Percentiles rank a stretch among this genome's conserved stretches.
Evolutionary conservation across 2,797 vertebrate genomes (phyloP).

Genomic region (Callimico goeldii): DNA sequence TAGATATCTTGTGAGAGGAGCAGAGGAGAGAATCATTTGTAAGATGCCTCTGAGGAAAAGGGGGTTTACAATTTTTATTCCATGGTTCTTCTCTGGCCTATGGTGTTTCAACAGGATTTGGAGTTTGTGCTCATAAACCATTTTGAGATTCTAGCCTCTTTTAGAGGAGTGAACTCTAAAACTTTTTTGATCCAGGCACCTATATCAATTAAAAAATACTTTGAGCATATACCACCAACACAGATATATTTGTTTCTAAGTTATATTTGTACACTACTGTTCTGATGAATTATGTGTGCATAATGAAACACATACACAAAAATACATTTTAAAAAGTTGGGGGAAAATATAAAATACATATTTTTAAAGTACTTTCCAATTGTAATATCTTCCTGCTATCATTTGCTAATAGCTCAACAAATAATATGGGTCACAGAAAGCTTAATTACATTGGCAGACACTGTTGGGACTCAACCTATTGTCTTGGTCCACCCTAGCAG

Average conservation of each 20-base stretch:
- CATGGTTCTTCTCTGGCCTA: not conserved
- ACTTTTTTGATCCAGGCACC: not conserved
- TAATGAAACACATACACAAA: not conserved
- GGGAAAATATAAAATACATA: not conserved
- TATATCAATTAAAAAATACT: constrained; percentile 43
- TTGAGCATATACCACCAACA: not conserved
- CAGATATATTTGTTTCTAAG: constrained; percentile 18
- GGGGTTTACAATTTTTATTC: not conserved
- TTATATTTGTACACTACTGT: not conserved
- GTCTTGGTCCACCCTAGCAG: not conserved
- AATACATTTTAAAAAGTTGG: not conserved
- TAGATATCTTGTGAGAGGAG: not conserved
- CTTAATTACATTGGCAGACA: not conserved
- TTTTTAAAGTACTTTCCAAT: constrained; percentile 1
- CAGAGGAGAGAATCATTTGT: not conserved
- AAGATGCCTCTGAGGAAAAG: not conserved
- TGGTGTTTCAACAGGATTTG: not conserved
- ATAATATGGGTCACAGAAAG: not conserved
- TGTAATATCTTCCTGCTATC: not conserved
- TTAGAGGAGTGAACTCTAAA: constrained; percentile 17
- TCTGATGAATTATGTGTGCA: not conserved
- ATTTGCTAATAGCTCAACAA: not conserved
- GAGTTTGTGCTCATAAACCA: not conserved
- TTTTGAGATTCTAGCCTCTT: constrained; percentile 1
- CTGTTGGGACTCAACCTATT: not conserved